Evolutionary conservation across 2,113 vertebrate genomes (phyloP).

Genomic region (Odocoileus virginianus): DNA sequence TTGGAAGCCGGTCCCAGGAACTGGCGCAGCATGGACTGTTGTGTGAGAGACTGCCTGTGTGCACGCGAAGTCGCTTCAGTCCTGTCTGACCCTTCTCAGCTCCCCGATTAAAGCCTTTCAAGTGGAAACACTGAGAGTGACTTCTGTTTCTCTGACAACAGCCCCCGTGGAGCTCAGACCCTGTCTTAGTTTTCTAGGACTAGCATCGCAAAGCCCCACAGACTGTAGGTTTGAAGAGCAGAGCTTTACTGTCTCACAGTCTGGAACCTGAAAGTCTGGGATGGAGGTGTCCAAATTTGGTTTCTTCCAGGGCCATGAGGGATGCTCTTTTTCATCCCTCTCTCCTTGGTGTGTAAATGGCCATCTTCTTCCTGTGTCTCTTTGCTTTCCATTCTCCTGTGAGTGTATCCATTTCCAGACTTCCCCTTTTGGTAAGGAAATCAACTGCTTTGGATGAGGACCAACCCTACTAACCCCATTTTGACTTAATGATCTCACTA

Average conservation of each 20-base stretch:
- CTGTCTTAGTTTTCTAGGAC: not conserved
- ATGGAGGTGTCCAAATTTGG: not conserved
- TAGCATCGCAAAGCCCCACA: not conserved
- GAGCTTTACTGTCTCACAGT: not conserved
- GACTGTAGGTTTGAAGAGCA: not conserved
- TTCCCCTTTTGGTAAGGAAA: not conserved
- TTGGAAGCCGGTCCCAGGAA: not conserved
- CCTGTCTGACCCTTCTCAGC: not conserved
- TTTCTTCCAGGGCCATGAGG: not conserved
- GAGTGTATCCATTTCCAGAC: not conserved
- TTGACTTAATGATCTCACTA: not conserved
- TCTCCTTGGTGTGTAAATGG: not conserved
- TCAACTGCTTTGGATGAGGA: not conserved
- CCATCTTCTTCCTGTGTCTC: not conserved
- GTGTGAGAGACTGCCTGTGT: not conserved
- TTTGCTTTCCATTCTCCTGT: not conserved
- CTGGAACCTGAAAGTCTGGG: not conserved
- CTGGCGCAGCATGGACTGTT: rapidly evolving
- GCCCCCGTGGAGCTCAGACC: not conserved
- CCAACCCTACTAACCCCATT: not conserved
- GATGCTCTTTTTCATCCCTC: not conserved
- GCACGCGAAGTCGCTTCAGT: rapidly evolving
- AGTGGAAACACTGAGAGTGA: not conserved
- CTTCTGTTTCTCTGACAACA: not conserved
- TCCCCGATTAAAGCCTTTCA: not conserved